phyloP scores from a whole-genome alignment of 2,113 vertebrate genomes.

The Phocoena phocoena region DNA sequence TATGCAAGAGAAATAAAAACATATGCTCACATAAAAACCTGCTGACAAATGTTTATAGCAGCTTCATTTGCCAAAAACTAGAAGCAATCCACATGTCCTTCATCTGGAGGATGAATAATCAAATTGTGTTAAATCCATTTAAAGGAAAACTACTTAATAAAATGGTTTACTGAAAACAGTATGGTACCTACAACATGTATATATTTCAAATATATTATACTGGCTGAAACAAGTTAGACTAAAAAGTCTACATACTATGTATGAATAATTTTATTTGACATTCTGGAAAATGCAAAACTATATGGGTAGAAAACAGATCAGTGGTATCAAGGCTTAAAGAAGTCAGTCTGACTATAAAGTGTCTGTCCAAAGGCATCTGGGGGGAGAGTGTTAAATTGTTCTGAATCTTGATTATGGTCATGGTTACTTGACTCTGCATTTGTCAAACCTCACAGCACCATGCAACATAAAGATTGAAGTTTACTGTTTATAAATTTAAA shows the following conservation, averaged over 20 bases:
- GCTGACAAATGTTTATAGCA: neutral
- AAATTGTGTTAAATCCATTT: neutral
- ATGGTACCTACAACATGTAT: neutral
- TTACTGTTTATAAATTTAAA: slow-evolving; percentile 1
- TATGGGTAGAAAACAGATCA: neutral
- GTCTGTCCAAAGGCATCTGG: neutral
- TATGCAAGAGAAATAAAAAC: slow-evolving; percentile 15
- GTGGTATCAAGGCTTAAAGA: neutral
- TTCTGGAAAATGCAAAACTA: neutral
- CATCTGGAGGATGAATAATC: neutral
- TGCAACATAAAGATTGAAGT: neutral
- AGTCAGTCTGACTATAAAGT: neutral
- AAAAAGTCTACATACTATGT: neutral
- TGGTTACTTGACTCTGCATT: neutral
- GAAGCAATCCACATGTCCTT: neutral
- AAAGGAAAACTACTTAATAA: neutral
- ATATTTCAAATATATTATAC: neutral
- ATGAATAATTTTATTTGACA: neutral
- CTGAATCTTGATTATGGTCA: neutral
- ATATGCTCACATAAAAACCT: neutral
- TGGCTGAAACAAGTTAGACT: neutral
- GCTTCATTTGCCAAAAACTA: neutral
- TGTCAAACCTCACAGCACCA: neutral
- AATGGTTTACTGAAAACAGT: neutral
- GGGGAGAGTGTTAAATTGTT: neutral